A percentile compares a stretch with the other conserved stretches of the same genome.
These are phyloP conservation scores for Melanchra persicariae DNA, from an alignment of 2,888 invertebrate genomes.

Conservation along the genomic window DNA sequence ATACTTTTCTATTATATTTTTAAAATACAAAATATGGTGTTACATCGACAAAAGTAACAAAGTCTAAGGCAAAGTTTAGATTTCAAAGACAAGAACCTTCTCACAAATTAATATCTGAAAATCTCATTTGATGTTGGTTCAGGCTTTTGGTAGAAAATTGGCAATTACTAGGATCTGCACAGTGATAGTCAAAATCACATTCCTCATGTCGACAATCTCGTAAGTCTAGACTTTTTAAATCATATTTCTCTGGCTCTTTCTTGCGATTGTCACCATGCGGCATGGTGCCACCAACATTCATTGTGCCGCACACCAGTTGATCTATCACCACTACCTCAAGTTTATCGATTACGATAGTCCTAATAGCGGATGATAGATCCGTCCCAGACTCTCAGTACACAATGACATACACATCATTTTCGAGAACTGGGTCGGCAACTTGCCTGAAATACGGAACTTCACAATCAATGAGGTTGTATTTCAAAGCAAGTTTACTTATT, in stretches of 20 bases:
- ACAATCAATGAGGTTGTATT: constrained; percentile 22
- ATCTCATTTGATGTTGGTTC: neutral
- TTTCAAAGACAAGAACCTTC: neutral
- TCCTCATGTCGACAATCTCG: neutral
- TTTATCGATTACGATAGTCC: constrained; percentile 28
- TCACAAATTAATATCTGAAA: neutral
- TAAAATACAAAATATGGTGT: too few relatives aligned
- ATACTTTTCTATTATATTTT: too few relatives aligned
- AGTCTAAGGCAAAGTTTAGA: neutral
- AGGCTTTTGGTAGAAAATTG: neutral
- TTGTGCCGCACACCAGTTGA: neutral
- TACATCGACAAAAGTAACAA: neutral
- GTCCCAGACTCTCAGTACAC: neutral
- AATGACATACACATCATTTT: neutral
- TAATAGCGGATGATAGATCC: constrained; percentile 22
- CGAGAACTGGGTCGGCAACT: neutral
- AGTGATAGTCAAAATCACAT: neutral
- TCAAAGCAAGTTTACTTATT: neutral
- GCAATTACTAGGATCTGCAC: neutral
- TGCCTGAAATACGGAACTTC: neutral
- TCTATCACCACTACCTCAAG: constrained; percentile 34
- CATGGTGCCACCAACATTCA: neutral
- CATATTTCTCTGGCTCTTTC: neutral
- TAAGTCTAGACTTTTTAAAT: too few relatives aligned
- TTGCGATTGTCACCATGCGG: neutral